Percentiles rank a stretch among this genome's conserved stretches.
These are phyloP conservation scores for Telmatochromis sp. DNA, from an alignment of 2,113 vertebrate species.

Conservation along the genomic window DNA sequence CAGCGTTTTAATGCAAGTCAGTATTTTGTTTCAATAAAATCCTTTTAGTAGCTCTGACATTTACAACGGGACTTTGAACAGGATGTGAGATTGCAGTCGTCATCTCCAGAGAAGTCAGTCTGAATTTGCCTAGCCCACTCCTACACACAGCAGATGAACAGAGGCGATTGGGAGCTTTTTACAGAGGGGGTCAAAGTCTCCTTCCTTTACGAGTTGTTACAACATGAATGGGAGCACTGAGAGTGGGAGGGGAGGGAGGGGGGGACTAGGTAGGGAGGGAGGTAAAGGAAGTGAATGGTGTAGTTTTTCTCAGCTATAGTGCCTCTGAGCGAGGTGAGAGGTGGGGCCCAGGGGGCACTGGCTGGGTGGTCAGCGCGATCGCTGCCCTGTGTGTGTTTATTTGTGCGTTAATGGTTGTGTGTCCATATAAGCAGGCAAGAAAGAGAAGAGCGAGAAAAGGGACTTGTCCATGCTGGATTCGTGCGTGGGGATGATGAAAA, in stretches of 20 bases:
- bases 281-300: conserved; percentile 66
- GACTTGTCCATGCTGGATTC: conserved; percentile 11
- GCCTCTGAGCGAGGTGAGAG: conserved; percentile 61
- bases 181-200: conserved; percentile 74
- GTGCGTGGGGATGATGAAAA: conserved; percentile 51
- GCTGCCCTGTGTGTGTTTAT: conserved; percentile 40
- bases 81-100: conserved; percentile 1
- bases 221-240: conserved; percentile 69
- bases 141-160: conserved; percentile 21
- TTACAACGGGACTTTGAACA: conserved; percentile 35
- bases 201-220: conserved; percentile 74
- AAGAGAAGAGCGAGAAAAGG: not conserved
- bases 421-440: conserved; percentile 25
- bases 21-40: conserved; percentile 25
- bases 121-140: conserved; percentile 15
- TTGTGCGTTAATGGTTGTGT: conserved; percentile 49
- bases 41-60: not conserved
- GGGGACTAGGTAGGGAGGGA: conserved; percentile 3
- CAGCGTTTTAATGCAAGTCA: not conserved
- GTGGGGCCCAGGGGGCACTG: conserved; percentile 58
- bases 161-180: conserved; percentile 45
- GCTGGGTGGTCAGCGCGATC: conserved; percentile 68
- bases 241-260: not conserved
- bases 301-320: conserved; percentile 64
- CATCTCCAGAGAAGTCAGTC: not conserved